These are phyloP conservation scores for Antheraea assamensis DNA, from an alignment of 2,888 invertebrate species.

Conservation along the genomic window DNA sequence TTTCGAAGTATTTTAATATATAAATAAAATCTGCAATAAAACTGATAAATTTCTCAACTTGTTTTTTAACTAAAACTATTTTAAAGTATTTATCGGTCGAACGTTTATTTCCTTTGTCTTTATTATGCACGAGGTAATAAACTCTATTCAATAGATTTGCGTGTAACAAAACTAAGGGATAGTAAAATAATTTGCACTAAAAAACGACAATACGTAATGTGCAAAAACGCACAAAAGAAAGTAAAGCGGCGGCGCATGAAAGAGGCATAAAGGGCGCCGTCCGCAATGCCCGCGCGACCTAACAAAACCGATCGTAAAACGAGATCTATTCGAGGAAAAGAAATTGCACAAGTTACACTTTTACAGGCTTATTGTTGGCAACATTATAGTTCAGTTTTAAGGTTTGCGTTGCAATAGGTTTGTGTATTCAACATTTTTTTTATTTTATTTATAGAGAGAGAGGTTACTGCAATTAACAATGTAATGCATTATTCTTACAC, in stretches of 20 bases:
- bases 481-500: too few species aligned
- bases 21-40: not conserved
- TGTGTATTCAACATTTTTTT: not conserved
- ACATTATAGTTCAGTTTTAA: not conserved
- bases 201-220: slow-evolving; percentile 51
- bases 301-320: slow-evolving; percentile 69
- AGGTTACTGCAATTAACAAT: not conserved
- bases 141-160: slow-evolving; percentile 2
- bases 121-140: slow-evolving; percentile 18
- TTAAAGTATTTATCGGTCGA: not conserved
- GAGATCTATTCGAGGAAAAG: slow-evolving; percentile 69
- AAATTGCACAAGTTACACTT: slow-evolving; percentile 66
- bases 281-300: slow-evolving; percentile 38
- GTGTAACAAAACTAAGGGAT: slow-evolving; percentile 31
- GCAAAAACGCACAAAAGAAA: slow-evolving; percentile 33
- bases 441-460: not conserved
- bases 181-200: slow-evolving; percentile 57
- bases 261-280: slow-evolving; percentile 29
- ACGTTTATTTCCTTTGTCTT: slow-evolving; percentile 8
- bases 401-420: not conserved
- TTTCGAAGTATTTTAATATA: not conserved
- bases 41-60: not conserved
- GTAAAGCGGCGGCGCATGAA: slow-evolving; percentile 29
- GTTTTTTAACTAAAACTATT: not conserved
- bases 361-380: slow-evolving; percentile 23